These are phyloP conservation scores for Phaedon cochleariae DNA, from an alignment of 2,888 invertebrate genomes.

Conservation along the genomic window DNA sequence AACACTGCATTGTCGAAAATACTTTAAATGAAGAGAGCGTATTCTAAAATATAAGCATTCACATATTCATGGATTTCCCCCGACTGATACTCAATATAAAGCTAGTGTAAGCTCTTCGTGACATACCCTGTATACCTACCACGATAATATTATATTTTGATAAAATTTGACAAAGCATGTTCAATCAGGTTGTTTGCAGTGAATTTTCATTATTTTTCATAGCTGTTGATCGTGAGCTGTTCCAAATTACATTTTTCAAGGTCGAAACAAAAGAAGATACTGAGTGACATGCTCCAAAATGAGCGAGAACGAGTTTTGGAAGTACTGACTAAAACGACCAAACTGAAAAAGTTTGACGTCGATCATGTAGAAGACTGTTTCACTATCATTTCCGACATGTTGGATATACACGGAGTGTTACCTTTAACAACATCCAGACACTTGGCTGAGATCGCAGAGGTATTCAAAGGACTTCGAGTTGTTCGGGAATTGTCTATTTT, in stretches of 20 bases:
- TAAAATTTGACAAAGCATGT: too few species aligned
- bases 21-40: too few species aligned
- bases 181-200: too few species aligned
- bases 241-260: constrained; percentile 22
- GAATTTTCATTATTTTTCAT: too few species aligned
- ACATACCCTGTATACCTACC: too few species aligned
- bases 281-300: constrained; percentile 7
- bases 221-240: too few species aligned
- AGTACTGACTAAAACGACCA: constrained; percentile 21
- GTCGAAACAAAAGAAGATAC: constrained; percentile 9
- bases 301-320: constrained; percentile 29
- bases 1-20: too few species aligned
- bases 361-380: constrained; percentile 26
- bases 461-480: constrained; percentile 27
- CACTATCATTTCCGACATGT: constrained; percentile 29
- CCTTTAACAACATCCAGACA: constrained; percentile 21
- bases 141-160: too few species aligned
- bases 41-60: too few species aligned
- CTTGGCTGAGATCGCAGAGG: constrained; percentile 30
- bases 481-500: constrained; percentile 28
- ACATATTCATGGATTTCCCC: too few species aligned
- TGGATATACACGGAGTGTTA: constrained; percentile 20
- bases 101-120: too few species aligned
- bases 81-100: too few species aligned
- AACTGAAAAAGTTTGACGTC: constrained; percentile 31